These are phyloP conservation scores for Malurus alboscapulatus DNA, from an alignment of 2,113 vertebrate genomes.

Conservation along the genomic window DNA sequence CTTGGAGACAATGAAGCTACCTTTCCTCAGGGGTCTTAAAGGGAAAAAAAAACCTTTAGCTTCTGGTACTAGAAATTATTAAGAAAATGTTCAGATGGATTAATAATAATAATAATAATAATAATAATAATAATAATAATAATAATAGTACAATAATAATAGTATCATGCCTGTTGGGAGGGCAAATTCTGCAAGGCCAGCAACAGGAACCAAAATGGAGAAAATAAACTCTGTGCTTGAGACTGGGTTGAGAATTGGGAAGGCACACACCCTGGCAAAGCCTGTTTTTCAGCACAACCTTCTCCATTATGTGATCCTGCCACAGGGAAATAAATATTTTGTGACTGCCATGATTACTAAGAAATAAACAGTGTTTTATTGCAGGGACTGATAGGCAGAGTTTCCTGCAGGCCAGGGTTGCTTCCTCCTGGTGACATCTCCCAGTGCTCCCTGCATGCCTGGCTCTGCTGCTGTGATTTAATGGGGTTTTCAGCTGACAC, in stretches of 20 bases:
- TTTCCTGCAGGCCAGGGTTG: background rate
- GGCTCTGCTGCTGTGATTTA: background rate
- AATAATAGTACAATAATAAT: background rate
- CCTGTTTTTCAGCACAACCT: background rate
- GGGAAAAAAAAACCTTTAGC: background rate
- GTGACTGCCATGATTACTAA: background rate
- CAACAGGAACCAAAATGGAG: background rate
- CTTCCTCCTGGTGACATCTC: background rate
- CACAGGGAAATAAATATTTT: background rate
- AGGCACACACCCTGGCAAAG: background rate
- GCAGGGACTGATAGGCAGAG: background rate
- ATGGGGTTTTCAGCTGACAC: background rate
- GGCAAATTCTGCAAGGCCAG: background rate
- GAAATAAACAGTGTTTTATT: background rate
- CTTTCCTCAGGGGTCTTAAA: background rate
- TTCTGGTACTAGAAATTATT: background rate
- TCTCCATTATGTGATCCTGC: background rate
- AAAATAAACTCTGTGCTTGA: background rate
- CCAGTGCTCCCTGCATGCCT: background rate
- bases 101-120: background rate
- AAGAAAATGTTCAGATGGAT: background rate
- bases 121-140: background rate
- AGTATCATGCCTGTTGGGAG: background rate
- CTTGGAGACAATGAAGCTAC: background rate
- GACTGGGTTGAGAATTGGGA: background rate